Conservation (phyloP, 2,113 vertebrate species). For the Apeltes quadracus region DNA sequence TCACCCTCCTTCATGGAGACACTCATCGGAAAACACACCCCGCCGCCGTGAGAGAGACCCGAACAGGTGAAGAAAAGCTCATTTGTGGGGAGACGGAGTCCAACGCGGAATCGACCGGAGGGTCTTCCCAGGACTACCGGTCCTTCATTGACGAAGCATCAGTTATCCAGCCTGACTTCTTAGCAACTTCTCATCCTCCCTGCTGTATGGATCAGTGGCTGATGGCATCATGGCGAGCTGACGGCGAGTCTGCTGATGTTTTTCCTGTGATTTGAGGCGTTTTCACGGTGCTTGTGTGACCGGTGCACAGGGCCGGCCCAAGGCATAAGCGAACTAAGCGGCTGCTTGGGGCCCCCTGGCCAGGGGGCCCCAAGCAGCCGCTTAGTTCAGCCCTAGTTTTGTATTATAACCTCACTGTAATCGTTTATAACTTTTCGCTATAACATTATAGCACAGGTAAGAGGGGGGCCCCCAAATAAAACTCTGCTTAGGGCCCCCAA, state of each 20-base stretch:
- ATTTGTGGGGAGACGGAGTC: slow-evolving; percentile 58
- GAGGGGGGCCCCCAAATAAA: too few species aligned
- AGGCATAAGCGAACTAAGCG: too few species aligned
- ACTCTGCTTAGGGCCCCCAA: too few species aligned
- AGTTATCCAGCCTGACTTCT: slow-evolving; percentile 5
- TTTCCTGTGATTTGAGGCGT: not conserved
- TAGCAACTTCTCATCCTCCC: not conserved
- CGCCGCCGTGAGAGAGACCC: slow-evolving; percentile 11
- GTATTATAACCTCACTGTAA: too few species aligned
- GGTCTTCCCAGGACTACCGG: slow-evolving; percentile 44
- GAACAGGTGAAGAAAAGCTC: slow-evolving; percentile 38
- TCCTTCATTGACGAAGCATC: slow-evolving; percentile 51
- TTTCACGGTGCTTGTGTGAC: not conserved
- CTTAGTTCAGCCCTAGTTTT: too few species aligned
- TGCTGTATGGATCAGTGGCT: not conserved
- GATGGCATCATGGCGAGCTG: too few species aligned
- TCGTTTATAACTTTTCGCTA: too few species aligned
- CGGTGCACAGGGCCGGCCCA: too few species aligned
- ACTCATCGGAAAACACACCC: slow-evolving; percentile 27
- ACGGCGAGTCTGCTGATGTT: not conserved
- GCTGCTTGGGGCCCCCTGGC: too few species aligned
- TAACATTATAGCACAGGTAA: too few species aligned
- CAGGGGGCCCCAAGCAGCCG: too few species aligned
- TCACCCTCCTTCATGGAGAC: not conserved
- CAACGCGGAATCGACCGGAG: slow-evolving; percentile 62